Percentiles rank a stretch among this genome's conserved stretches.
Evolutionary conservation across 2,113 vertebrate species (phyloP).

Genomic region (Eclectus roratus): DNA sequence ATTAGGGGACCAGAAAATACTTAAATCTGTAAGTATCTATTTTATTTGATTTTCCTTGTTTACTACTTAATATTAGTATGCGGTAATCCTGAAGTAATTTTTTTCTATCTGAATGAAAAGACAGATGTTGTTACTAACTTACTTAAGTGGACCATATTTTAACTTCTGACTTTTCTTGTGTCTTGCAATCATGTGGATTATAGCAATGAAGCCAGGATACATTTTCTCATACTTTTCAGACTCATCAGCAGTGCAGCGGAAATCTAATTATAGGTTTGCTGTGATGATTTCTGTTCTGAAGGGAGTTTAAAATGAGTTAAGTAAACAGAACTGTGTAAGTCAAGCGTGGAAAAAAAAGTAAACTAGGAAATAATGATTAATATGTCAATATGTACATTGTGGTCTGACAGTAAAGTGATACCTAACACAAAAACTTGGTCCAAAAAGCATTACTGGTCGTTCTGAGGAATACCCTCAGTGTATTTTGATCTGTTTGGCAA

Average conservation of each 20-base stretch:
- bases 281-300: neutral
- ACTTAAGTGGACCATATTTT: neutral
- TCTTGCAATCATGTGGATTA: neutral
- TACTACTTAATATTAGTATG: neutral
- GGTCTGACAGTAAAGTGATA: neutral
- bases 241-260: slow-evolving; percentile 2
- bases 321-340: neutral
- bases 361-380: neutral
- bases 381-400: neutral
- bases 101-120: neutral
- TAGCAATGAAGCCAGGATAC: neutral
- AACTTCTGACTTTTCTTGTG: neutral
- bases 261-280: slow-evolving; percentile 57
- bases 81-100: neutral
- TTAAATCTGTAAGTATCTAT: neutral
- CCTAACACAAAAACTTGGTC: neutral
- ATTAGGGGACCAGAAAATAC: neutral
- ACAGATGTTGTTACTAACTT: neutral
- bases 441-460: neutral
- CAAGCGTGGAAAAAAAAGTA: neutral
- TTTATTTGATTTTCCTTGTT: neutral
- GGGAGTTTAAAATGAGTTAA: neutral
- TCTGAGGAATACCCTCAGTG: neutral
- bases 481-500: neutral
- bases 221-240: slow-evolving; percentile 41